A percentile compares a stretch with the other conserved stretches of the same genome.
phyloP scores from a whole-genome alignment of 2,888 invertebrate genomes.

The Ischnus inquisitorius region DNA sequence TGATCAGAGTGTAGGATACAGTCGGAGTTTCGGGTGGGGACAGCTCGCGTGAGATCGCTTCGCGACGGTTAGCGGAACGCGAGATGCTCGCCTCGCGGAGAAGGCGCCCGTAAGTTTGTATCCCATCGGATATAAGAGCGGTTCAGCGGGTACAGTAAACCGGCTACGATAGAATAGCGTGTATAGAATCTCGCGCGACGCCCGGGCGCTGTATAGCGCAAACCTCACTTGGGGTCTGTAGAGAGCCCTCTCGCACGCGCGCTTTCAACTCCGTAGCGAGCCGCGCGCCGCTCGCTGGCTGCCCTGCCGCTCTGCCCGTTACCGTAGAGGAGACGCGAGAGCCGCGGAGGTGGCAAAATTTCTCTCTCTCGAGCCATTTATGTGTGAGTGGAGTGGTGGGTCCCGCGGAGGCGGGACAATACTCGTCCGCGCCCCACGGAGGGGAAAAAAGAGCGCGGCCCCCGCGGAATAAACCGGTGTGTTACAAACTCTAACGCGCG shows the following conservation, averaged over 20 bases:
- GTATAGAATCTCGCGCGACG: constrained; percentile 26
- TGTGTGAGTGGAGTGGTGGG: constrained; percentile 67
- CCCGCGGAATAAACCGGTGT: constrained; percentile 50
- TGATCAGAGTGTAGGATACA: not conserved
- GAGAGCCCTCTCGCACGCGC: constrained; percentile 40
- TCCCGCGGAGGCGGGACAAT: constrained; percentile 85
- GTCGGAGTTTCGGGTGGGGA: not conserved
- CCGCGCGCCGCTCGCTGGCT: constrained; percentile 29
- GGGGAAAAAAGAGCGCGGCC: constrained; percentile 86
- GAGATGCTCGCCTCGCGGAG: constrained; percentile 18
- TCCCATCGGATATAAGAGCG: constrained; percentile 8
- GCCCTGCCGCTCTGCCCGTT: constrained; percentile 1
- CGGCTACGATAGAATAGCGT: constrained; percentile 30
- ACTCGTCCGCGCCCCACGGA: constrained; percentile 86
- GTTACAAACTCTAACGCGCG: constrained; percentile 46
- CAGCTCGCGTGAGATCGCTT: constrained; percentile 29
- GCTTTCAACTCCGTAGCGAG: constrained; percentile 30
- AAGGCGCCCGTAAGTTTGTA: constrained; percentile 22
- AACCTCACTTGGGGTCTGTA: constrained; percentile 6
- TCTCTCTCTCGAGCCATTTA: constrained; percentile 41
- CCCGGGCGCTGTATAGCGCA: constrained; percentile 13
- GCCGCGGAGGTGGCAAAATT: constrained; percentile 39
- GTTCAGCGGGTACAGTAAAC: constrained; percentile 6
- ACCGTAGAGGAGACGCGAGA: not conserved
- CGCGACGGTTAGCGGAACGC: constrained; percentile 42